Base-by-base conservation (phyloP, 2,113 vertebrate species). In the Centropus unirufus region DNA sequence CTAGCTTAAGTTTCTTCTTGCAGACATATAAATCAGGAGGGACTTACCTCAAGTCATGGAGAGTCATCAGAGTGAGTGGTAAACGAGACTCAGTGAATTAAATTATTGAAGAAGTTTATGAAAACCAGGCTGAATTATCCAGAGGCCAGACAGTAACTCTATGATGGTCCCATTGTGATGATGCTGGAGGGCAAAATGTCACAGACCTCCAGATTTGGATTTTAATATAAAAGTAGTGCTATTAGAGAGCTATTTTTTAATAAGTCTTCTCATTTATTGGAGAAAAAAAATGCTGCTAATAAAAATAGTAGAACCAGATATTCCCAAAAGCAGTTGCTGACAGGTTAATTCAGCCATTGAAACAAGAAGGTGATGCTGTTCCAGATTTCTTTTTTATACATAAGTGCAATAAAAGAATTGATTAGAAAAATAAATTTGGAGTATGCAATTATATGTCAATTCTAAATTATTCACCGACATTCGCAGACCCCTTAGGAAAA, bases 91-190 rank as follows among this genome's bases (percentile, higher is more conserved):
- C 2, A 0, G 34, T 24, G 75, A 93, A 93, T 83, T 96, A 67
- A 93, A 94, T 90, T 85, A 92, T 83, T 85, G 72, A 95, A 59
- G 61, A 77, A 92, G 51, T 92, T 93, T 86, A 94, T 63, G 75
- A 83, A 86, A 93, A 83, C 22, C 51, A 88, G 46, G 58, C 36
- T 80, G 79, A 83, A 90, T 36, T 88, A 69, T 54, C 92, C 80
- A 1, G 5, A 68, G 79, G 90, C 42, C 67, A 74, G 47, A 58
- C 16, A 69, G 27, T 13, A 73, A 74, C 36, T 58, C 19, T 64
- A 47, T n/a, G 57, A 83, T 1, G 23, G 42, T 55, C 89, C 68
- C 69, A 64, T 6, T 63, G 55, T 52, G 72, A 67, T 1, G 9
- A 47, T 44, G 58, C 22, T 66, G 73, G 42, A 3, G 3, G 55